A percentile compares a stretch with the other conserved stretches of the same genome.
These are phyloP conservation scores for Gephyroberyx darwinii DNA, from an alignment of 2,797 vertebrate species.

Conservation along the genomic window DNA sequence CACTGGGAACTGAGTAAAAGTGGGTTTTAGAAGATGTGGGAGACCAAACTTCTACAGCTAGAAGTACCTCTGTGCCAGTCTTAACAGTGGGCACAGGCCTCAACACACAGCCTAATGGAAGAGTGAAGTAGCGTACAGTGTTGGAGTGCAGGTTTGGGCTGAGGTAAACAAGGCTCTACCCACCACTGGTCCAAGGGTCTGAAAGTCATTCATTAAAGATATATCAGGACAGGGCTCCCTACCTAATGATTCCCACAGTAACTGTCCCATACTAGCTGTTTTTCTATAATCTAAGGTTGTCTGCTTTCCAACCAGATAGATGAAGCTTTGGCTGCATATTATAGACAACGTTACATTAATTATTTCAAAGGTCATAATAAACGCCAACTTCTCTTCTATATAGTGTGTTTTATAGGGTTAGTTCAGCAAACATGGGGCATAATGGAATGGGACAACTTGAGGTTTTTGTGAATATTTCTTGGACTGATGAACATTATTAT, in stretches of 20 bases:
- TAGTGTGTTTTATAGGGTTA: no score
- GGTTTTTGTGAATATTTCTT: slow-evolving; percentile 20
- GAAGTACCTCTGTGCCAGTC: slow-evolving; percentile 79
- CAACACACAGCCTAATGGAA: slow-evolving; percentile 82
- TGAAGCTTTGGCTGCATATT: slow-evolving; percentile 31
- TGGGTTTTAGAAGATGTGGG: slow-evolving; percentile 77
- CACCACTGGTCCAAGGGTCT: slow-evolving; percentile 61
- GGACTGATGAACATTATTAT: slow-evolving; percentile 1
- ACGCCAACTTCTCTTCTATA: slow-evolving; percentile 16
- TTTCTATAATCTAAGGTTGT: slow-evolving; percentile 40
- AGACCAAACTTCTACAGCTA: slow-evolving; percentile 73
- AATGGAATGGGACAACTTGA: no score
- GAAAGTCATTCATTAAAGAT: slow-evolving; percentile 78
- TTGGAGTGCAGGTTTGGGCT: slow-evolving; percentile 64
- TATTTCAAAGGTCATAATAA: slow-evolving; percentile 46
- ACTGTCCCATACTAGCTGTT: slow-evolving; percentile 20
- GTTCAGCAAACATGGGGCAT: no score
- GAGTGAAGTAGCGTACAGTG: slow-evolving; percentile 72
- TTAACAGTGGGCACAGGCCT: slow-evolving; percentile 80
- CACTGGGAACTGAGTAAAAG: slow-evolving; percentile 73
- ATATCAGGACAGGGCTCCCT: slow-evolving; percentile 52
- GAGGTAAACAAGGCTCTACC: slow-evolving; percentile 74
- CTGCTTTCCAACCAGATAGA: slow-evolving; percentile 50
- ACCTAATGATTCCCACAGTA: slow-evolving; percentile 43
- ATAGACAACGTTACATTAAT: slow-evolving; percentile 21